phyloP scores from a whole-genome alignment of 2,888 invertebrate genomes.

The Oscheius sp. region DNA sequence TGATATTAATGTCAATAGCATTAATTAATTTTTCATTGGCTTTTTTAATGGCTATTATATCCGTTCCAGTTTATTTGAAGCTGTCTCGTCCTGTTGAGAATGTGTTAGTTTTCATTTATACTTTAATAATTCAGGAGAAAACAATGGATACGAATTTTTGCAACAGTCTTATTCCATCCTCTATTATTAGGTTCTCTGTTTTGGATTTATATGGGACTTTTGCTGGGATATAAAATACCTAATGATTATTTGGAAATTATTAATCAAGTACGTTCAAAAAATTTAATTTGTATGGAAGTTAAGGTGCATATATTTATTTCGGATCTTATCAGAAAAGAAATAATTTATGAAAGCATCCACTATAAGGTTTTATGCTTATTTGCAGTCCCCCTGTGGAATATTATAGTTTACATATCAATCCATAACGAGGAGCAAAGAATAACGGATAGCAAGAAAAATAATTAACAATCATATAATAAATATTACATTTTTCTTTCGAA shows the following conservation, averaged over 20 bases:
- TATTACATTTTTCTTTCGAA: too few relatives aligned
- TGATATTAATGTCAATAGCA: constrained; percentile 46
- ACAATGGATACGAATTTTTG: not conserved
- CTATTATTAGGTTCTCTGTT: constrained; percentile 1
- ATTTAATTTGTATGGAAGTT: too few relatives aligned
- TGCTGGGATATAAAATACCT: not conserved
- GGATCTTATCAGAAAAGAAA: constrained; percentile 33
- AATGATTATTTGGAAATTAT: not conserved
- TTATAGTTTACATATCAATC: not conserved
- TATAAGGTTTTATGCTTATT: constrained; percentile 40
- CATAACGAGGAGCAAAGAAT: not conserved
- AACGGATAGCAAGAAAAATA: not conserved
- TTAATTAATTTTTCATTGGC: constrained; percentile 59
- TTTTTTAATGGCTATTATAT: constrained; percentile 30
- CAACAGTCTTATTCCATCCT: constrained; percentile 13
- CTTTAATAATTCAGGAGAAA: not conserved
- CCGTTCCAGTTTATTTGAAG: constrained; percentile 34
- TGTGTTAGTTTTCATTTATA: not conserved
- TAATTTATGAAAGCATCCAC: constrained; percentile 35
- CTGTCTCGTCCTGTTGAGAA: not conserved
- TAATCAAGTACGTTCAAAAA: not conserved
- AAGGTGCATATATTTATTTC: too few relatives aligned
- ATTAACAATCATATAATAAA: too few relatives aligned
- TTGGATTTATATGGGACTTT: constrained; percentile 1
- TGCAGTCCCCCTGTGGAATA: constrained; percentile 50